Base-by-base conservation (phyloP, 1,140 invertebrate species). In the Odontomachus brunneus region DNA sequence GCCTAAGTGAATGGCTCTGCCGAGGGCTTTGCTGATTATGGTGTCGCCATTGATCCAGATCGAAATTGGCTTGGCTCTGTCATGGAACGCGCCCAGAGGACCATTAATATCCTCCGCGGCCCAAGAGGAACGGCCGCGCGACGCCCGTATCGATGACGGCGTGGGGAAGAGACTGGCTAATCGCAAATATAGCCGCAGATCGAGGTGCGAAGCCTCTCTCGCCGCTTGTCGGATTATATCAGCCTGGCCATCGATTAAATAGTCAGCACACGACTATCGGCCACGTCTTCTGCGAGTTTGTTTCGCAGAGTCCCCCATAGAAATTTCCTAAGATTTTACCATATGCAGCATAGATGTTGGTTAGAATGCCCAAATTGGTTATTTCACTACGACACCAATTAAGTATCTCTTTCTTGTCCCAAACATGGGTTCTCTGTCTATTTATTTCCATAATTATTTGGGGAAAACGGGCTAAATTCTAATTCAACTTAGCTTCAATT, bases 21-120 rank as follows among this genome's bases (percentile, higher is more conserved):
- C 69, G 75, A 87, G 86, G 85, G 86, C 85, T 88, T 87, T 87
- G 85, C 85, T 88, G 86, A 88, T 88, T 87, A 88, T 88, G 82
- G 75, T 75, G 85, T 87, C 86, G 86, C 72, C 85, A 88, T 88
- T 87, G 86, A 88, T 88, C 86, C 82, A 87, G 86, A 87, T 88
- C 85, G 75, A 87, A 88, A 88, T 88, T 88, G 85, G 86, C 85
- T 84, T 84, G 69, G 62, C 83, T 84, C 85, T 88, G 86, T 87
- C 86, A 87, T 82, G 86, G 75, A 88, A 84, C 85, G 86, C 65
- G 59, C 86, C 48, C 71, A 80, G 86, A 88, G 85, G 71, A 84
- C 74, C 86, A 88, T 88, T 88, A 88, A 87, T 88, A 88, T 87
- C 75, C 85, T 84, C 82, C 75, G 26, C 38, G 66, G 29, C 44